A percentile compares a stretch with the other conserved stretches of the same genome.
Evolutionary conservation across 2,888 invertebrate genomes (phyloP).

Genomic region (Entomobrya multifasciata): DNA sequence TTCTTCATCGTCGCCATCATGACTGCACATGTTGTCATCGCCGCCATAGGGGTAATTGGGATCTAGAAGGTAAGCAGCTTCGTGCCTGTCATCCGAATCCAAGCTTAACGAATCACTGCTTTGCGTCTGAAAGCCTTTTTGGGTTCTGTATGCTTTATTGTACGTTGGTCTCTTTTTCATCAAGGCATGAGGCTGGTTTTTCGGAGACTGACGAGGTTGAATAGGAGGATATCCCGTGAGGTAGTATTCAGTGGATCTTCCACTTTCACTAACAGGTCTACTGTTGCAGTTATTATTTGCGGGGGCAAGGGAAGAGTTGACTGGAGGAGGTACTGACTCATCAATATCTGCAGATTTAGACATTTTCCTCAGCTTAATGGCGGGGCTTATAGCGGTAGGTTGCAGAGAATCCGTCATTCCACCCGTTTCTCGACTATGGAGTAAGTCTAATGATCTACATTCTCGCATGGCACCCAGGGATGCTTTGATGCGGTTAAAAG

Average conservation of each 20-base stretch:
- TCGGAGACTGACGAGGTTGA: too few species aligned
- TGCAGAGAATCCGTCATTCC: conserved; percentile 80
- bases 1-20: conserved; percentile 43
- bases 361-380: conserved; percentile 72
- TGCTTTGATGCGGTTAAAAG: conserved; percentile 69
- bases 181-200: neutral
- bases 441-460: conserved; percentile 86
- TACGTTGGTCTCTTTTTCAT: conserved; percentile 71
- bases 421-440: conserved; percentile 81
- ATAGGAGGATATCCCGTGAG: neutral
- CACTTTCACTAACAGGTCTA: too few species aligned
- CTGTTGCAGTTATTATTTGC: too few species aligned
- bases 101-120: conserved; percentile 66
- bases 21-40: conserved; percentile 21
- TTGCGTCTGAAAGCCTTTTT: conserved; percentile 60
- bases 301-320: neutral
- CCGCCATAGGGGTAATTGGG: conserved; percentile 36
- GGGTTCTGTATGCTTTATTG: conserved; percentile 71
- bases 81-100: conserved; percentile 73
- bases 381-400: neutral
- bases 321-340: conserved; percentile 44
- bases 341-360: conserved; percentile 79
- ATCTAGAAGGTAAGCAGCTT: conserved; percentile 71
- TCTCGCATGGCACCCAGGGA: conserved; percentile 82
- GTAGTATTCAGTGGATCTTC: neutral